phyloP scores from a whole-genome alignment of 2,888 invertebrate genomes.

The Apoda limacodes region DNA sequence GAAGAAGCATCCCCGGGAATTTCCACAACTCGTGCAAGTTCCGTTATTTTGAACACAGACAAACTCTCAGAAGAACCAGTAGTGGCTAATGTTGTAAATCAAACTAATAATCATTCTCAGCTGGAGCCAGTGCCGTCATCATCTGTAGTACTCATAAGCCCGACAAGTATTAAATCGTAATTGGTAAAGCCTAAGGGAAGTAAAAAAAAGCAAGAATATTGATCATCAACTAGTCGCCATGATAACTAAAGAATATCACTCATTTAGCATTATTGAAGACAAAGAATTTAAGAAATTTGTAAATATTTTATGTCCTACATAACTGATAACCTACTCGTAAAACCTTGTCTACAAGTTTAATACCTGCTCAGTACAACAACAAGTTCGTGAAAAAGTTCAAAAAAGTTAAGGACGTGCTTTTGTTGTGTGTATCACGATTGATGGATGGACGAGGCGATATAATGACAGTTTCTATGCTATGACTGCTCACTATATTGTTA shows the following conservation, averaged over 20 bases:
- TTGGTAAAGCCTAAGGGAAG: not conserved
- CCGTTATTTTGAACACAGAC: not conserved
- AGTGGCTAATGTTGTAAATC: not conserved
- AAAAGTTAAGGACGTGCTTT: not conserved
- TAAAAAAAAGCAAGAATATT: not conserved
- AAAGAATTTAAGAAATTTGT: not conserved
- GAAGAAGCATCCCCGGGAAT: not conserved
- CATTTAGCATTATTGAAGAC: conserved; percentile 1
- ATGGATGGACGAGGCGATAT: conserved; percentile 1
- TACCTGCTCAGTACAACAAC: not conserved
- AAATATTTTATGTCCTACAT: not conserved
- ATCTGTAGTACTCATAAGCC: not conserved
- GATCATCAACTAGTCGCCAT: conserved; percentile 1
- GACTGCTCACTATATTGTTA: conserved; percentile 1
- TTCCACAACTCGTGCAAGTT: not conserved
- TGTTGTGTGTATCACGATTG: conserved; percentile 1
- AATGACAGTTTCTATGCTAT: conserved; percentile 1
- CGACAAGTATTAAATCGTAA: not conserved
- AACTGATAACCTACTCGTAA: not conserved
- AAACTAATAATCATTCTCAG: not conserved
- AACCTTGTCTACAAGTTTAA: not conserved
- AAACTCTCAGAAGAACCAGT: not conserved
- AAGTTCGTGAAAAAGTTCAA: conserved; percentile 1
- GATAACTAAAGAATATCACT: not conserved
- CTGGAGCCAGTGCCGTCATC: not conserved